phyloP scores from a whole-genome alignment of 2,797 vertebrate genomes.

The Clarias laeviceps region DNA sequence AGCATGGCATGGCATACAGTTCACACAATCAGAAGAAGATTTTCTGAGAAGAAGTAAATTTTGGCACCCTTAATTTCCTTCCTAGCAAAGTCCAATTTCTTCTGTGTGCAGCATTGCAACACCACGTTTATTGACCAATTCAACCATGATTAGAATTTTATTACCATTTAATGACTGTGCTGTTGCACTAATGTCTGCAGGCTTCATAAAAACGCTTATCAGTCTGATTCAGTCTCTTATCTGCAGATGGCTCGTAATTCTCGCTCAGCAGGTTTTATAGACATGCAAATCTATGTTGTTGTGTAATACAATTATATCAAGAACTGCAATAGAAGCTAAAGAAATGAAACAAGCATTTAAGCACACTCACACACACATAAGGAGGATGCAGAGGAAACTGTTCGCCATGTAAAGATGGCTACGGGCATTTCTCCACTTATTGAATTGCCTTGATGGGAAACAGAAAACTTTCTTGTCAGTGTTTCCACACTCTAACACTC shows the following conservation, averaged over 20 bases:
- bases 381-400: slow-evolving; percentile 13
- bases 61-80: not conserved
- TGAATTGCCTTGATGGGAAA: slow-evolving; percentile 34
- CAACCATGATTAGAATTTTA: slow-evolving; percentile 24
- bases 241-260: slow-evolving; percentile 43
- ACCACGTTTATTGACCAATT: slow-evolving; percentile 26
- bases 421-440: slow-evolving; percentile 27
- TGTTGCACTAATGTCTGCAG: slow-evolving; percentile 46
- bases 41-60: not conserved
- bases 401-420: slow-evolving; percentile 22
- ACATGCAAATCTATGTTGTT: slow-evolving; percentile 45
- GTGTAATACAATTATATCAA: slow-evolving; percentile 37
- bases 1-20: not conserved
- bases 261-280: slow-evolving; percentile 55
- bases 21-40: not conserved
- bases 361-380: not conserved
- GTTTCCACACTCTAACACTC: slow-evolving; percentile 55
- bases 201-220: slow-evolving; percentile 39
- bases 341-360: not conserved
- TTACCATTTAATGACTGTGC: slow-evolving; percentile 40
- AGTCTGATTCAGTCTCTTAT: slow-evolving; percentile 38
- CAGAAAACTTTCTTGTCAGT: slow-evolving; percentile 55
- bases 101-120: slow-evolving; percentile 29
- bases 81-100: not conserved
- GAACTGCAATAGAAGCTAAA: not conserved